Evolutionary conservation across 2,888 invertebrate species (phyloP).

Genomic region (Agonopterix heracliana): DNA sequence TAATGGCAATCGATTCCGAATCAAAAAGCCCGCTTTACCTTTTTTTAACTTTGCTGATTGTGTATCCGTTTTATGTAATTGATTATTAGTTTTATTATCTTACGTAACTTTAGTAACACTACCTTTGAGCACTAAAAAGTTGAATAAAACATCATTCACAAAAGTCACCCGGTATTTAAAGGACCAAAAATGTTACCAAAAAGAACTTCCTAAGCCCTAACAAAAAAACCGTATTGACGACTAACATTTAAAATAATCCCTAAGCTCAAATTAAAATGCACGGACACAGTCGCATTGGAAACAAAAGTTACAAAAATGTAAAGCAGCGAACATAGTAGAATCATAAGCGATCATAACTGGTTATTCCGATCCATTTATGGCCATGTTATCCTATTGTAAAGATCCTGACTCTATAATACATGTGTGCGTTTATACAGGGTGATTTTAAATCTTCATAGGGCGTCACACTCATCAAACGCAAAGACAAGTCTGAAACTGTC

Average conservation of each 20-base stretch:
- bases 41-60: neutral
- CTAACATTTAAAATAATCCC: conserved; percentile 11
- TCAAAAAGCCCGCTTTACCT: conserved; percentile 5
- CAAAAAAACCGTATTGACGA: neutral
- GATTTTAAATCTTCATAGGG: no score
- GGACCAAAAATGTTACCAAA: no score
- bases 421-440: neutral
- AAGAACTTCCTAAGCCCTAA: no score
- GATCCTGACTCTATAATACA: conserved; percentile 22
- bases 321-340: conserved; percentile 48
- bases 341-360: conserved; percentile 71
- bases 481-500: no score
- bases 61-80: neutral
- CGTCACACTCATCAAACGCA: no score
- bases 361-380: conserved; percentile 63
- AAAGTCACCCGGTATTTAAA: no score
- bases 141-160: no score
- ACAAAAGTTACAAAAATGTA: conserved; percentile 69
- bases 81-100: neutral
- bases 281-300: conserved; percentile 57
- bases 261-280: conserved; percentile 69
- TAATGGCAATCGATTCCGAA: conserved; percentile 23
- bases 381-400: conserved; percentile 68
- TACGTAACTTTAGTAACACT: neutral
- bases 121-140: neutral